phyloP scores from a whole-genome alignment of 2,113 vertebrate species.

The Melanerpes formicivorus region DNA sequence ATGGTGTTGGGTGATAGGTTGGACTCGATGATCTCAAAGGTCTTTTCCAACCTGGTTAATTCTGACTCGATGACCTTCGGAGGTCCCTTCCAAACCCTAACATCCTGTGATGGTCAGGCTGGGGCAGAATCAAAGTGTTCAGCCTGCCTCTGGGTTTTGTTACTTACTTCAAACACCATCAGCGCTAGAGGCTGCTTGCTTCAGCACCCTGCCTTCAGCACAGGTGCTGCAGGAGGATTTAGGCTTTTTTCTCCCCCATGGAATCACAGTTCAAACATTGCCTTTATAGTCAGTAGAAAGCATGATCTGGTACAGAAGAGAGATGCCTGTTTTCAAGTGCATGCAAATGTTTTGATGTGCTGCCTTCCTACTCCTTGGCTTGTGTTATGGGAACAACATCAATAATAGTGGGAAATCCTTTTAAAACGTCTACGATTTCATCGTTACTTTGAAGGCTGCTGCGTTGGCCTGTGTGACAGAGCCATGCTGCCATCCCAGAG shows the following conservation, averaged over 20 bases:
- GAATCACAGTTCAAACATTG: not conserved
- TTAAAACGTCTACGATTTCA: slow-evolving; percentile 66
- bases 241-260: not conserved
- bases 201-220: not conserved
- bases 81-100: too few relatives aligned
- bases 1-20: too few relatives aligned
- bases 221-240: not conserved
- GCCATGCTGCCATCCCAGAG: slow-evolving; percentile 24
- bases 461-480: not conserved
- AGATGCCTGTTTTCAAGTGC: not conserved
- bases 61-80: too few relatives aligned
- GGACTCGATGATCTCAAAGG: too few relatives aligned
- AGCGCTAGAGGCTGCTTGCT: not conserved
- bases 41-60: too few relatives aligned
- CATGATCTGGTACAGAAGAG: not conserved
- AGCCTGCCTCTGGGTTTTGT: not conserved
- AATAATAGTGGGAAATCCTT: slow-evolving; percentile 58
- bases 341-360: slow-evolving; percentile 56
- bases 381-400: slow-evolving; percentile 49
- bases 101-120: too few relatives aligned
- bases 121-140: not conserved
- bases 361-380: slow-evolving; percentile 64
- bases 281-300: not conserved
- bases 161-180: not conserved
- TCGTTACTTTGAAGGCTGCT: slow-evolving; percentile 52